These are phyloP conservation scores for Crenichthys baileyi DNA, from an alignment of 2,797 vertebrate species.

Conservation along the genomic window DNA sequence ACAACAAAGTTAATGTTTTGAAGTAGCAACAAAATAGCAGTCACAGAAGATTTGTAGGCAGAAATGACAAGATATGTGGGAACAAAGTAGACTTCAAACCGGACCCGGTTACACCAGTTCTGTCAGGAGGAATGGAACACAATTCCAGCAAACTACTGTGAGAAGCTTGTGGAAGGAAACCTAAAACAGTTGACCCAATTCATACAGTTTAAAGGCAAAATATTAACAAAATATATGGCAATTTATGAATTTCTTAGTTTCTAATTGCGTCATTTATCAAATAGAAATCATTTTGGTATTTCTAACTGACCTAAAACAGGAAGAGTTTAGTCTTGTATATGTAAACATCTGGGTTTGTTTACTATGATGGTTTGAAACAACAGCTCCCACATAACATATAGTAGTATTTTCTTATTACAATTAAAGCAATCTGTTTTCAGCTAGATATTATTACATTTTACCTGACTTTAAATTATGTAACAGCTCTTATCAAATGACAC, in stretches of 20 bases:
- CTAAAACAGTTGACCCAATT: no score
- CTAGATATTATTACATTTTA: conserved; percentile 29
- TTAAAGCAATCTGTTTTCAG: conserved; percentile 27
- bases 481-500: conserved; percentile 43
- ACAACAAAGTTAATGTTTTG: no score
- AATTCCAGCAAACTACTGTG: neutral
- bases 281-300: no score
- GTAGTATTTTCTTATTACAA: neutral
- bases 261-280: no score
- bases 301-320: neutral
- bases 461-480: conserved; percentile 60
- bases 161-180: neutral
- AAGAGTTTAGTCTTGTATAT: neutral
- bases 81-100: neutral
- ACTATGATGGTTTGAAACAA: neutral
- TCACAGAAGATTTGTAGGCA: no score
- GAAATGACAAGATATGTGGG: no score
- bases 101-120: no score
- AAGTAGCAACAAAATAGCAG: no score
- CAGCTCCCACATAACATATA: neutral
- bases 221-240: no score
- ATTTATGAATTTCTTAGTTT: neutral
- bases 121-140: neutral
- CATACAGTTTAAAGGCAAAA: no score
- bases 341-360: neutral